Evolutionary conservation across 2,113 vertebrate species (phyloP).

Genomic region (Cyanoramphus novaezelandiae): DNA sequence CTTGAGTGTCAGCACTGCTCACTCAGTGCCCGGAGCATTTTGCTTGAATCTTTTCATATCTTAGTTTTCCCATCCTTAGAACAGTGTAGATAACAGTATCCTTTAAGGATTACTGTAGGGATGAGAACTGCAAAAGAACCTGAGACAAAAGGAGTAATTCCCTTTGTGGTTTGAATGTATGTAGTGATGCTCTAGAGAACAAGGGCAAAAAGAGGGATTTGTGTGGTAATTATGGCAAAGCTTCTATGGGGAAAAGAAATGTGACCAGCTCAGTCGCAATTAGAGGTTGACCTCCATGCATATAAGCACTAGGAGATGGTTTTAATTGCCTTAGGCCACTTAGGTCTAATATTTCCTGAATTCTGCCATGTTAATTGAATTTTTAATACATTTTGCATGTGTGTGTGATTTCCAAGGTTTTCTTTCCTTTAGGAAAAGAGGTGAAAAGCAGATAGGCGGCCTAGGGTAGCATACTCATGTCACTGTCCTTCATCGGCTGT

Average conservation of each 20-base stretch:
- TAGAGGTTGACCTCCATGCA: neutral
- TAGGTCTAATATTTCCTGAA: neutral
- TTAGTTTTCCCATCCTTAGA: neutral
- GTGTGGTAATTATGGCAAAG: neutral
- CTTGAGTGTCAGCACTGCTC: neutral
- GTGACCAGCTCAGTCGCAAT: neutral
- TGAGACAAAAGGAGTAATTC: neutral
- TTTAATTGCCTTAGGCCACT: neutral
- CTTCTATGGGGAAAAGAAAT: neutral
- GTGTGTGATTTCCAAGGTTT: neutral
- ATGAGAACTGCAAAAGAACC: neutral
- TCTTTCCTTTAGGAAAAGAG: neutral
- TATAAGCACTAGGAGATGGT: neutral
- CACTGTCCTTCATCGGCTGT: neutral
- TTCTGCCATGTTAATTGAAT: neutral
- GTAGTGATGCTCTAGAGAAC: neutral
- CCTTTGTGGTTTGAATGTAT: neutral
- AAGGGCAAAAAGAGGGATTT: neutral
- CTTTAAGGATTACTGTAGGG: neutral
- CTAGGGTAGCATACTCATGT: rapidly evolving
- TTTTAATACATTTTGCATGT: neutral
- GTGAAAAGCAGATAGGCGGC: neutral
- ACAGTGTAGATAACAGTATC: neutral
- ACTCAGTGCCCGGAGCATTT: neutral
- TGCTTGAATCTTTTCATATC: neutral